Evolutionary conservation across 2,888 invertebrate genomes (phyloP).

Genomic region (Cheilosia pagana): DNA sequence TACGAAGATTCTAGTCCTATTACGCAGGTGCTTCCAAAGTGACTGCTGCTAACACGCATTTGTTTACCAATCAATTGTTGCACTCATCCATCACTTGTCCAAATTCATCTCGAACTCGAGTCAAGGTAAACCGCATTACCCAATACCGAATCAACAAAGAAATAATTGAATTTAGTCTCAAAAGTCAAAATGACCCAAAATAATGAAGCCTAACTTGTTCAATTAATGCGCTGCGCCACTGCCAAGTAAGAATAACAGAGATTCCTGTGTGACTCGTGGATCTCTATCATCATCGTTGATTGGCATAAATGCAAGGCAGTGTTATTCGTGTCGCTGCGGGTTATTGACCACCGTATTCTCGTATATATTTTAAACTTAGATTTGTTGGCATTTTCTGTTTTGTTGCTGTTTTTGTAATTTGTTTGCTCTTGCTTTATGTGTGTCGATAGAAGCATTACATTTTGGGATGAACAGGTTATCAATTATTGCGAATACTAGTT

Average conservation of each 20-base stretch:
- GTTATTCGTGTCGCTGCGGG: conserved; percentile 32
- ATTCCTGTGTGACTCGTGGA: conserved; percentile 11
- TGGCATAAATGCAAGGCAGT: background rate
- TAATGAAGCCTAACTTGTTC: conserved; percentile 18
- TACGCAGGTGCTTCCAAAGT: background rate
- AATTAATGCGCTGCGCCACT: background rate
- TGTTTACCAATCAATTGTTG: conserved; percentile 26
- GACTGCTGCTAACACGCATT: background rate
- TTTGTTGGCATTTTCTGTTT: conserved; percentile 24
- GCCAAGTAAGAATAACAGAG: background rate
- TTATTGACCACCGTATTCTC: conserved; percentile 51
- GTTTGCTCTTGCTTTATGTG: conserved; percentile 22
- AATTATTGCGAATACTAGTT: conserved; percentile 33
- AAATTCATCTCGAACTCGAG: background rate
- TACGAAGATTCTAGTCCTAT: background rate
- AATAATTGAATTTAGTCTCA: background rate
- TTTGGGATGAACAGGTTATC: conserved; percentile 72
- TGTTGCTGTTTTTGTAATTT: conserved; percentile 17
- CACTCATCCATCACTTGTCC: background rate
- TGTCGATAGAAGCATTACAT: conserved; percentile 36
- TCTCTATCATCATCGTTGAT: conserved; percentile 3
- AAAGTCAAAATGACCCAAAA: conserved; percentile 17
- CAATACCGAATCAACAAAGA: conserved; percentile 5
- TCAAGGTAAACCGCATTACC: conserved; percentile 65
- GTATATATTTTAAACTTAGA: background rate